Base-by-base conservation (phyloP, 2,888 invertebrate species). In the Caenorhabditis sp. region DNA sequence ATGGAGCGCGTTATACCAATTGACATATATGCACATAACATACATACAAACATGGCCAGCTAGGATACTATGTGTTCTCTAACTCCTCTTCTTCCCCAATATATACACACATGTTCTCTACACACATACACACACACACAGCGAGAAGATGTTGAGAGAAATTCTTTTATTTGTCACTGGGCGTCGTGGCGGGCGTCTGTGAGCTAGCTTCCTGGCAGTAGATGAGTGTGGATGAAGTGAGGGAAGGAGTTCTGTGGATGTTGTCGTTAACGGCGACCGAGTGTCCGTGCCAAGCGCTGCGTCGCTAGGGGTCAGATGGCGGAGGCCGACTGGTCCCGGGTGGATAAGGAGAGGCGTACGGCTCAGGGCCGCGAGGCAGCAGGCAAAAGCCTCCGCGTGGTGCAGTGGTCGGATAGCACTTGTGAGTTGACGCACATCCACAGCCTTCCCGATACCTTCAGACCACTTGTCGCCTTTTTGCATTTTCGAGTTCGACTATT, bases 361-460 rank as follows among this genome's bases (percentile, higher is more conserved):
- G 80, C 80, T 80, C 77, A 81, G 81, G 80, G 72, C 81, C 80
- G 77, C 70, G 80, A 81, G 81, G 81, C 72, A 81, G 80, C 81
- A 81, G 79, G 78, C 78, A 77, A 76, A 81, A 83, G 70, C 75
- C 64, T 71, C 80, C 78, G 80, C 80, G 77, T 72, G 76, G 77
- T 76, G 75, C 79, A 80, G 79, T 81, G 81, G 73, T 66, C 64
- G 77, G 78, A 76, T 59, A 67, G 75, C 71, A 67, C 67, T 67
- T 59, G 68, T 60, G 75, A 76, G 75, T 59, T 61, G 59, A 54
- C 31, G 26, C 59, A 36, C 67, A 53, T 36, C 27, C 23, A n/a
- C 64, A 71, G 75, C 75, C 75, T 60, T 56, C 38, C 70, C 54
- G 59, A 75, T 63, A 75, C 70, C 75, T 60, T 53, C 63, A 66